Evolutionary conservation across 2,113 vertebrate genomes (phyloP).

Genomic region (Clarias macrocephalus): DNA sequence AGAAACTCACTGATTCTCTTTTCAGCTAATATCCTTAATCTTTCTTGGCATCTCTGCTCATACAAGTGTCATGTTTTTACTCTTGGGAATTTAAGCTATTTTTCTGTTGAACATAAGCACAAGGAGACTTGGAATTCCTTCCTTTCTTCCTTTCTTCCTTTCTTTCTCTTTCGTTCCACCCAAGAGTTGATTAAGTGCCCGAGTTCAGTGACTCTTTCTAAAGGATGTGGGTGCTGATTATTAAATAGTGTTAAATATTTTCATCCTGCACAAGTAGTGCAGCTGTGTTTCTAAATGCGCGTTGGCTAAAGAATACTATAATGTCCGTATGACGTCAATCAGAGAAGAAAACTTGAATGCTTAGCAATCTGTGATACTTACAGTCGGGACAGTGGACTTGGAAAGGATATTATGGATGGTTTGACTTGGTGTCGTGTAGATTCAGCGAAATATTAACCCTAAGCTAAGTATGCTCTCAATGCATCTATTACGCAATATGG

Average conservation of each 20-base stretch:
- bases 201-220: constrained; percentile 55
- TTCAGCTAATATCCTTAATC: constrained; percentile 61
- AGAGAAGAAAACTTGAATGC: neutral
- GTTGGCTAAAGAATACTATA: constrained; percentile 28
- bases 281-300: constrained; percentile 60
- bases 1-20: constrained; percentile 59
- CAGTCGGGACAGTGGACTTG: neutral
- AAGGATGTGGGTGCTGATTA: constrained; percentile 61
- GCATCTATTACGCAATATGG: neutral
- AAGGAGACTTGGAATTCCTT: constrained; percentile 58
- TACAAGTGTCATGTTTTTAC: constrained; percentile 53
- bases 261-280: constrained; percentile 60
- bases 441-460: neutral
- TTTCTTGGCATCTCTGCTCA: constrained; percentile 57
- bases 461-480: neutral
- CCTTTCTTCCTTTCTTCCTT: constrained; percentile 52
- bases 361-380: neutral
- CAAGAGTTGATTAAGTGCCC: constrained; percentile 55
- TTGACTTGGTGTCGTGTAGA: neutral
- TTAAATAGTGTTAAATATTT: constrained; percentile 66
- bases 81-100: constrained; percentile 48
- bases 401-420: neutral
- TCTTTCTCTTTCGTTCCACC: constrained; percentile 53
- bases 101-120: constrained; percentile 52
- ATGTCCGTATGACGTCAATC: constrained; percentile 26